These are phyloP conservation scores for Salticus scenicus DNA, from an alignment of 2,888 invertebrate genomes.

Conservation along the genomic window DNA sequence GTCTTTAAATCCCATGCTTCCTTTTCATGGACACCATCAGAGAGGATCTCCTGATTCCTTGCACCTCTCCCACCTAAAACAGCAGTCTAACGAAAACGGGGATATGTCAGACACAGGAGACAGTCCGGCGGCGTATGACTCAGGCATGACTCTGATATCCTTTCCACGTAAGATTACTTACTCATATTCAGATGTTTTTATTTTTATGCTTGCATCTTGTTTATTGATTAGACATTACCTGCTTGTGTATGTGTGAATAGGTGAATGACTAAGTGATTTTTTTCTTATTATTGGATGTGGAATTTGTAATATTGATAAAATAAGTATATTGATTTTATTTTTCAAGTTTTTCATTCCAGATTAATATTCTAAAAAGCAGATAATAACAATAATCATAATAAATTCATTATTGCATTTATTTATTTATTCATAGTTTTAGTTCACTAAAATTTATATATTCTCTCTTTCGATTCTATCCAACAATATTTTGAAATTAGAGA, in stretches of 20 bases:
- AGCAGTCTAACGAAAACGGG: slow-evolving; percentile 78
- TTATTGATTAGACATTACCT: background rate
- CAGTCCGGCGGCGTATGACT: slow-evolving; percentile 88
- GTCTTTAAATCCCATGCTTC: slow-evolving; percentile 52
- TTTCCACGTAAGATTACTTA: slow-evolving; percentile 81
- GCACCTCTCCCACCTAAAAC: slow-evolving; percentile 69
- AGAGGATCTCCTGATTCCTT: slow-evolving; percentile 71
- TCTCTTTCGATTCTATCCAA: too few relatives aligned
- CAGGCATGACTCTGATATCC: slow-evolving; percentile 96
- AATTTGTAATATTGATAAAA: too few relatives aligned
- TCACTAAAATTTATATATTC: too few relatives aligned
- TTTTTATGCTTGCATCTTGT: background rate
- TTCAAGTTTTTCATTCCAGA: too few relatives aligned
- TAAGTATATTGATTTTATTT: too few relatives aligned
- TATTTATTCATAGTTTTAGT: too few relatives aligned
- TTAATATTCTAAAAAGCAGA: too few relatives aligned
- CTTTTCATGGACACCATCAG: slow-evolving; percentile 56
- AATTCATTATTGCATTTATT: too few relatives aligned
- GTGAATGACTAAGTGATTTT: background rate
- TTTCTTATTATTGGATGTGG: too few relatives aligned
- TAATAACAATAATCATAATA: too few relatives aligned
- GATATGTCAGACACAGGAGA: slow-evolving; percentile 88
- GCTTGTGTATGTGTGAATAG: too few relatives aligned
- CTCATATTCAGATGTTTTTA: background rate
- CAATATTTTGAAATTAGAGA: too few relatives aligned